phyloP scores from a whole-genome alignment of 2,797 vertebrate genomes.

The Etheostoma perlongum region DNA sequence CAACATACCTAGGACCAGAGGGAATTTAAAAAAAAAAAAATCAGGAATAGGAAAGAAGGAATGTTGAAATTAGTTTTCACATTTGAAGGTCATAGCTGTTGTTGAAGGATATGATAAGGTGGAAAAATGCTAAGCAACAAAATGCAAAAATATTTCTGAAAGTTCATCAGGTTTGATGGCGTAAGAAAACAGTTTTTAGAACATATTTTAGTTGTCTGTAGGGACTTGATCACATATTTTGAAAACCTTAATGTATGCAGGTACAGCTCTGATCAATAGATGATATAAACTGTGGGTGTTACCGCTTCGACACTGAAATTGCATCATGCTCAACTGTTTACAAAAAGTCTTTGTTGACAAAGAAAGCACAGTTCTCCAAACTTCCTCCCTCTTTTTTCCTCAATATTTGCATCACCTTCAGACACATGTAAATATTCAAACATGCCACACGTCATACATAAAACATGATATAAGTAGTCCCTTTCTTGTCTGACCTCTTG shows the following conservation, averaged over 20 bases:
- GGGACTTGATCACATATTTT: conserved; percentile 22
- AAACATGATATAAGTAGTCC: conserved; percentile 83
- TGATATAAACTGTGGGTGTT: conserved; percentile 40
- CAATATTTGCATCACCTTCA: conserved; percentile 80
- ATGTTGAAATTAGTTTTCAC: conserved; percentile 44
- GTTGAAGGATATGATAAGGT: conserved; percentile 30
- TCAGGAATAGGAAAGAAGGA: conserved; percentile 40
- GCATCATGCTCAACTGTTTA: conserved; percentile 71
- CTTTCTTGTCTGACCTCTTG: conserved; percentile 82
- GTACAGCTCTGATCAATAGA: conserved; percentile 57
- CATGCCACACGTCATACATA: conserved; percentile 81
- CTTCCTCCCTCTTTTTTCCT: conserved; percentile 53
- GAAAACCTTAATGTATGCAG: conserved; percentile 42
- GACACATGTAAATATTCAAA: conserved; percentile 83
- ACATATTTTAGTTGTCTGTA: conserved; percentile 3
- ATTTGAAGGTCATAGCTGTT: conserved; percentile 70
- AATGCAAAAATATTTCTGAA: conserved; percentile 16
- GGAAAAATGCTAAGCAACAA: conserved; percentile 10
- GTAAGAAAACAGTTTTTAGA: conserved; percentile 1
- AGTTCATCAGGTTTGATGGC: conserved; percentile 5
- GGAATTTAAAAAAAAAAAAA: conserved; percentile 53
- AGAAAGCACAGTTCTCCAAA: conserved; percentile 64
- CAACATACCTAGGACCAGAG: conserved; percentile 47
- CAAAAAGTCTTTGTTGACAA: conserved; percentile 68
- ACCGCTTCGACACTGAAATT: conserved; percentile 51